Conservation (phyloP, 2,113 vertebrate species). For the Dasyurus viverrinus region DNA sequence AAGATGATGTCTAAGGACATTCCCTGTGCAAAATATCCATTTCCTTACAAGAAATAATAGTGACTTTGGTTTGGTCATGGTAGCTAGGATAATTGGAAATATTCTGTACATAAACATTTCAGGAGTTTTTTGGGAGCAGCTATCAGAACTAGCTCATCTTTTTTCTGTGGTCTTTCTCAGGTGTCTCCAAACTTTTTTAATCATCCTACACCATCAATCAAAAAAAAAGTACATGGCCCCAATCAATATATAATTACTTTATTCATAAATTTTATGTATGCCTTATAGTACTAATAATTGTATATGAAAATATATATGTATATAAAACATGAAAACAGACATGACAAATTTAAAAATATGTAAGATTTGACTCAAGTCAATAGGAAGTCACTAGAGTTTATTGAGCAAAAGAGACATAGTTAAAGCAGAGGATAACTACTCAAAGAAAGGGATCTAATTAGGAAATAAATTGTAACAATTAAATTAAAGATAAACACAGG, state of each 20-base stretch:
- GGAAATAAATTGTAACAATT: no score
- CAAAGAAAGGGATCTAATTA: no score
- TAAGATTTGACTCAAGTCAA: no score
- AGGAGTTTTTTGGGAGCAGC: background rate
- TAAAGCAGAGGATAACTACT: no score
- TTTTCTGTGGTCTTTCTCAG: background rate
- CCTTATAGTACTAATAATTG: background rate
- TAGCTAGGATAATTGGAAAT: background rate
- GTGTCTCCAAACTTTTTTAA: background rate
- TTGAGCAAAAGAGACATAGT: no score
- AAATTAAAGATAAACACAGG: no score
- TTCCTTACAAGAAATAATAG: background rate
- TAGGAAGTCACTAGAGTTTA: no score
- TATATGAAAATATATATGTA: no score
- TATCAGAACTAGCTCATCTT: background rate
- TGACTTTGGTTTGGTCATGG: background rate
- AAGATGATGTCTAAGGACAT: background rate
- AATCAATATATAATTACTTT: background rate
- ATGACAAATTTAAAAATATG: background rate
- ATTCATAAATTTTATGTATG: background rate
- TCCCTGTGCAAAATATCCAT: background rate
- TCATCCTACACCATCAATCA: background rate
- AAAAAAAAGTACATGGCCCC: background rate
- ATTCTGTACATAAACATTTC: background rate
- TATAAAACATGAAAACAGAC: background rate